phyloP scores from a whole-genome alignment of 2,113 vertebrate species.

The Rousettus leschenaultii region DNA sequence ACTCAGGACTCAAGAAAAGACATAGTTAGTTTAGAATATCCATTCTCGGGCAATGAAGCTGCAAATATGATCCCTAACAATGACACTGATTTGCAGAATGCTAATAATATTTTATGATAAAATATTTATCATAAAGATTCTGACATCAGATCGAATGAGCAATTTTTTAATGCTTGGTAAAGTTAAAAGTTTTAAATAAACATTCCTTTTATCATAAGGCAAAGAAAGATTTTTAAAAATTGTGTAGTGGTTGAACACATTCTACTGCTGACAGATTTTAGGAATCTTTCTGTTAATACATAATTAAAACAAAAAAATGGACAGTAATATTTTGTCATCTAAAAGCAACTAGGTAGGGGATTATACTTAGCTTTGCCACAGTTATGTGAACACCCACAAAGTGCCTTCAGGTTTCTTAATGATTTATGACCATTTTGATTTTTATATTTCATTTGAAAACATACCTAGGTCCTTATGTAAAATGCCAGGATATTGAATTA shows the following conservation, averaged over 20 bases:
- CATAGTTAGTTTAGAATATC: background rate
- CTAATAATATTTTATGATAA: too few relatives aligned
- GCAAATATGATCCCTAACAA: background rate
- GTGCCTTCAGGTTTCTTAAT: slow-evolving; percentile 22
- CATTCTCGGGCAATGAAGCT: background rate
- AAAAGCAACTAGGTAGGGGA: background rate
- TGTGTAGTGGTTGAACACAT: background rate
- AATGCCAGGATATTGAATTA: slow-evolving; percentile 22
- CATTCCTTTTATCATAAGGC: background rate
- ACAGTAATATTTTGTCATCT: slow-evolving; percentile 43
- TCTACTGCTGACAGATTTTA: slow-evolving; percentile 8
- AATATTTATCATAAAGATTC: background rate
- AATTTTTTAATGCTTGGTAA: slow-evolving; percentile 10
- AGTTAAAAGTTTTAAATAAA: slow-evolving; percentile 28
- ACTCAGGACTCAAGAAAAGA: background rate
- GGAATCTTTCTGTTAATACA: slow-evolving; percentile 18
- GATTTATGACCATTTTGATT: slow-evolving; percentile 13
- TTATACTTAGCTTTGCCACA: background rate
- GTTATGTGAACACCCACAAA: background rate
- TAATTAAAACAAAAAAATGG: slow-evolving; percentile 38
- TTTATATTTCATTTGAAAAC: slow-evolving; percentile 41
- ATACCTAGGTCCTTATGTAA: slow-evolving; percentile 22
- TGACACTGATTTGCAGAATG: background rate
- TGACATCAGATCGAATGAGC: background rate
- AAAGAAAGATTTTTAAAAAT: slow-evolving; percentile 42